Evolutionary conservation across 2,888 invertebrate species (phyloP).

Genomic region (Apodemia mormo): DNA sequence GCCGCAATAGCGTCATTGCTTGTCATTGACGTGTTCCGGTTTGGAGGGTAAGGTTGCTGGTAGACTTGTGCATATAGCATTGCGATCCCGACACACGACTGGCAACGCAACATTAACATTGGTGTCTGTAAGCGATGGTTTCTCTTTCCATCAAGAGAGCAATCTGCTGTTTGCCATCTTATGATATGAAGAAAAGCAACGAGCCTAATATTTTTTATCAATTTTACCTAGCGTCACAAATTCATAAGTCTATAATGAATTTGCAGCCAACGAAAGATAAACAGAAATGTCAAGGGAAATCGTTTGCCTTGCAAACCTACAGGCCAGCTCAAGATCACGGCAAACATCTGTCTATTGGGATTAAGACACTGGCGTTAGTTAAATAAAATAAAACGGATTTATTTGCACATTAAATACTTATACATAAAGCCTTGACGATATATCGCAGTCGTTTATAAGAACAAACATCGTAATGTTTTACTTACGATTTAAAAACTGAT

Average conservation of each 20-base stretch:
- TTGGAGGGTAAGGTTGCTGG: too few species aligned
- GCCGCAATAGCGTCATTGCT: too few species aligned
- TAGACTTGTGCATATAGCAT: too few species aligned
- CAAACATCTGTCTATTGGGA: conserved; percentile 19
- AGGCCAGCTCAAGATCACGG: conserved; percentile 24
- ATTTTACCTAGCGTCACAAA: background rate
- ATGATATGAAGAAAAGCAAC: too few species aligned
- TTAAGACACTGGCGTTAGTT: conserved; percentile 6
- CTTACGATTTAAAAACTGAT: too few species aligned
- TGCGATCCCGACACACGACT: too few species aligned
- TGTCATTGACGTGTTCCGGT: too few species aligned
- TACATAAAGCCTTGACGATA: background rate
- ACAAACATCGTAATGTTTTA: too few species aligned
- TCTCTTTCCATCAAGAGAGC: too few species aligned
- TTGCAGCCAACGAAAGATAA: conserved; percentile 3
- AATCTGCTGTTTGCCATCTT: too few species aligned
- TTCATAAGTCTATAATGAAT: background rate
- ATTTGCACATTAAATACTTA: background rate
- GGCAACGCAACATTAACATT: too few species aligned
- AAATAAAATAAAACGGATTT: conserved; percentile 11
- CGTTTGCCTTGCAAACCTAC: conserved; percentile 22
- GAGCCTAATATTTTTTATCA: background rate
- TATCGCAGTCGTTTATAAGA: background rate
- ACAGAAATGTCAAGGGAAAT: conserved; percentile 24
- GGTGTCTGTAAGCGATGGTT: too few species aligned